Conservation (phyloP, 2,113 vertebrate species). For the Nicator chloris region DNA sequence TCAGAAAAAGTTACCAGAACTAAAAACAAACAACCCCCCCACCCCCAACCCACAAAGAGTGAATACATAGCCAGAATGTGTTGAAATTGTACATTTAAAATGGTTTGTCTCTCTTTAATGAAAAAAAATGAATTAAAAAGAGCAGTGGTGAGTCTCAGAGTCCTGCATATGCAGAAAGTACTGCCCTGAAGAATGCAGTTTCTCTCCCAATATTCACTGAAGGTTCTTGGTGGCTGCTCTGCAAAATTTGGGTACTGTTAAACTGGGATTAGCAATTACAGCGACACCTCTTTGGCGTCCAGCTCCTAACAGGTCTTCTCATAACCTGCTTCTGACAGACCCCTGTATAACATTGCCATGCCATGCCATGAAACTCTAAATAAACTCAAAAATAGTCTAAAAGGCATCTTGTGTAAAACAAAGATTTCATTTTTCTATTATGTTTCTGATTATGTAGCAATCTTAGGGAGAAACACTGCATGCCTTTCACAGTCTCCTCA, state of each 20-base stretch:
- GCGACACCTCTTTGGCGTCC: neutral
- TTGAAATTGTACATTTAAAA: neutral
- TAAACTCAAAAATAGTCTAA: neutral
- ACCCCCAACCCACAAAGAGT: too few species aligned
- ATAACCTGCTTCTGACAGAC: neutral
- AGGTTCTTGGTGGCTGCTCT: neutral
- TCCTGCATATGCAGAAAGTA: neutral
- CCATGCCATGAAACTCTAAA: neutral
- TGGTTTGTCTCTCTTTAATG: neutral
- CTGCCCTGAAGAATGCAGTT: neutral
- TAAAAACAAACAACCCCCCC: neutral
- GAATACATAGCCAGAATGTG: neutral
- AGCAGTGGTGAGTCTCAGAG: neutral
- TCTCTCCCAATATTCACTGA: neutral
- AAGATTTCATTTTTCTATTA: neutral
- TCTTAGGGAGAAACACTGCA: neutral
- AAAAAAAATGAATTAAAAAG: neutral
- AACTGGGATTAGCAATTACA: neutral
- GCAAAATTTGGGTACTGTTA: neutral
- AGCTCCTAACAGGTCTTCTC: neutral
- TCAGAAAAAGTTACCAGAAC: neutral
- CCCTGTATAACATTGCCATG: accelerated
- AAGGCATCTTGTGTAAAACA: neutral
- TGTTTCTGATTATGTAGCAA: neutral
- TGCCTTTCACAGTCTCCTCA: neutral